Conservation (phyloP, 2,888 invertebrate genomes). For the Ophion obscuratus region DNA sequence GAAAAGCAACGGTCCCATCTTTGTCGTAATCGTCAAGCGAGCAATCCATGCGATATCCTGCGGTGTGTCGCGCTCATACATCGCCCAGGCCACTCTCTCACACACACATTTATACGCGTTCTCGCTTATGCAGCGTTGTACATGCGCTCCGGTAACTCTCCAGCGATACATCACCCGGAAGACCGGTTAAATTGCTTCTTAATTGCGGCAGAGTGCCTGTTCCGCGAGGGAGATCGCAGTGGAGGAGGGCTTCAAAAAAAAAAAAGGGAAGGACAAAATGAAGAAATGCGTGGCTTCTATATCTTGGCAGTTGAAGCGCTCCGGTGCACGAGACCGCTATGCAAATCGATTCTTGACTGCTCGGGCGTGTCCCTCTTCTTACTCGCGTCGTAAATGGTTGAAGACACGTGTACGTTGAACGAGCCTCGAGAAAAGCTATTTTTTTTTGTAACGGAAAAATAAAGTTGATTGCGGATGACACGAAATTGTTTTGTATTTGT, state of each 20-base stretch:
- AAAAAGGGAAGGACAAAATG: constrained; percentile 56
- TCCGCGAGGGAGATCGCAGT: constrained; percentile 10
- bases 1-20: constrained; percentile 14
- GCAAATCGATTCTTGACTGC: constrained; percentile 69
- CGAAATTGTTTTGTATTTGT: not conserved
- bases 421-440: not conserved
- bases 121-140: constrained; percentile 10
- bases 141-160: constrained; percentile 62
- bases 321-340: constrained; percentile 63
- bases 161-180: constrained; percentile 62
- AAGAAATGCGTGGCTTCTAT: constrained; percentile 29
- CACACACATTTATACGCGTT: not conserved
- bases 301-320: constrained; percentile 26
- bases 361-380: constrained; percentile 46
- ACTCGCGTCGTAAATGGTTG: not conserved
- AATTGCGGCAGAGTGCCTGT: constrained; percentile 62
- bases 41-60: constrained; percentile 34
- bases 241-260: constrained; percentile 6
- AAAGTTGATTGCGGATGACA: not conserved
- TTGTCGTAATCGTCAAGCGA: constrained; percentile 35
- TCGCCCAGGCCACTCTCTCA: constrained; percentile 21
- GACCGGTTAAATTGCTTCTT: constrained; percentile 69
- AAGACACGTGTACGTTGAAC: constrained; percentile 3
- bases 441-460: not conserved
- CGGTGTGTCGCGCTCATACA: constrained; percentile 2